A percentile compares a stretch with the other conserved stretches of the same genome.
phyloP scores from a whole-genome alignment of 2,888 invertebrate species.

The Heliconius hortense region DNA sequence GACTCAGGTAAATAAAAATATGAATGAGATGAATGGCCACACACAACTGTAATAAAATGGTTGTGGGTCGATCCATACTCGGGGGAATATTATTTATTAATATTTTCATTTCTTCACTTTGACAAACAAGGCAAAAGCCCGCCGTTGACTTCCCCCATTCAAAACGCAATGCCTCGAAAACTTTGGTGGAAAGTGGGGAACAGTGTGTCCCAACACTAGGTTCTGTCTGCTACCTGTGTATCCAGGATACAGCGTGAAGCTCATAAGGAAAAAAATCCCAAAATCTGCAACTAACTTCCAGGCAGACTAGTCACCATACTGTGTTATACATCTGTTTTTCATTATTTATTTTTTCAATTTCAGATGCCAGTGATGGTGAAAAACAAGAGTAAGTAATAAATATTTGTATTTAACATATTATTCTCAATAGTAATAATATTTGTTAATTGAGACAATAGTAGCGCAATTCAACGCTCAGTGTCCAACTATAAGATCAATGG shows the following conservation, averaged over 20 bases:
- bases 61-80: no score
- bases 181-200: no score
- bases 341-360: slow-evolving; percentile 20
- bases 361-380: slow-evolving; percentile 41
- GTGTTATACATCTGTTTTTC: neutral
- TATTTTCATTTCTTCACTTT: no score
- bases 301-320: neutral
- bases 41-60: no score
- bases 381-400: slow-evolving; percentile 25
- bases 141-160: no score
- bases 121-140: no score
- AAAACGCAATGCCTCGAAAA: no score
- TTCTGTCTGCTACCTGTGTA: no score
- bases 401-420: neutral
- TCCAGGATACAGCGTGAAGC: no score
- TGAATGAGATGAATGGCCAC: neutral
- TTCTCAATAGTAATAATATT: neutral
- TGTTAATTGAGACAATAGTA: neutral
- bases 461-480: neutral
- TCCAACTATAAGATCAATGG: neutral
- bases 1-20: slow-evolving; percentile 38
- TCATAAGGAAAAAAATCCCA: no score
- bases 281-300: neutral
- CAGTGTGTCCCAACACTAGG: no score
- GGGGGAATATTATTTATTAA: no score